A percentile compares a stretch with the other conserved stretches of the same genome.
Evolutionary conservation across 37 sponge, comb jelly and placozoan genomes (phyloP).

Genomic region (Beroe forskalii): DNA sequence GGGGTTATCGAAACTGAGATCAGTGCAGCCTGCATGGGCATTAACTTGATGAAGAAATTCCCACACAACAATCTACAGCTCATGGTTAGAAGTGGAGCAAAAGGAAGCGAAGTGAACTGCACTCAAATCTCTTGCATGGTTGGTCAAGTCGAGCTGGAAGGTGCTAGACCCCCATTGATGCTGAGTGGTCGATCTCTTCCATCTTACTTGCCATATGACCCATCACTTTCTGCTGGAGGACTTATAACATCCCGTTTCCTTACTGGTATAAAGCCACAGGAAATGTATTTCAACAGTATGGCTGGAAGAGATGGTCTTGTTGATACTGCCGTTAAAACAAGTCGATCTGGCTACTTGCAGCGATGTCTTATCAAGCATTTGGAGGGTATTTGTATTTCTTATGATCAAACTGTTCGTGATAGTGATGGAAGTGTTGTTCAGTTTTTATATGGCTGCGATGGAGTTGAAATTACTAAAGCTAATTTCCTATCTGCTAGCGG

Average conservation of each 20-base stretch:
- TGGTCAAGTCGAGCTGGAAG: slow-evolving; percentile 98
- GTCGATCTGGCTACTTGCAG: slow-evolving; percentile 98
- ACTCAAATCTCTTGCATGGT: slow-evolving; percentile 96
- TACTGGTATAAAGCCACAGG: slow-evolving; percentile 94
- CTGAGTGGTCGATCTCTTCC: slow-evolving; percentile 90
- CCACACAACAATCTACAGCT: slow-evolving; percentile 87
- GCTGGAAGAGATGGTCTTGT: slow-evolving; percentile 98
- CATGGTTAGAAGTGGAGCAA: slow-evolving; percentile 95
- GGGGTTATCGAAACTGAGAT: neutral
- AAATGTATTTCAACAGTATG: slow-evolving; percentile 97
- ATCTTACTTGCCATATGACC: slow-evolving; percentile 85
- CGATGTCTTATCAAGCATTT: slow-evolving; percentile 95
- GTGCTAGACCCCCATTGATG: slow-evolving; percentile 95
- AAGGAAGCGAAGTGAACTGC: slow-evolving; percentile 94
- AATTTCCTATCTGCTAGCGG: slow-evolving; percentile 29
- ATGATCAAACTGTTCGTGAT: slow-evolving; percentile 94
- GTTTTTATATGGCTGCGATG: slow-evolving; percentile 96
- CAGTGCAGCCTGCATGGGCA: slow-evolving; percentile 75
- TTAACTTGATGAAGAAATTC: slow-evolving; percentile 83
- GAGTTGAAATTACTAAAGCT: slow-evolving; percentile 77
- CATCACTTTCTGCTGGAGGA: slow-evolving; percentile 85
- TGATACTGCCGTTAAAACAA: slow-evolving; percentile 98
- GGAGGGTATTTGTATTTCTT: slow-evolving; percentile 82
- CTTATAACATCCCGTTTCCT: slow-evolving; percentile 90
- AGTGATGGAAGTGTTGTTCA: slow-evolving; percentile 95